Percentiles rank a stretch among this genome's conserved stretches.
phyloP scores from a whole-genome alignment of 92 coral and sea anemone genomes.

The Nematostella vectensis region DNA sequence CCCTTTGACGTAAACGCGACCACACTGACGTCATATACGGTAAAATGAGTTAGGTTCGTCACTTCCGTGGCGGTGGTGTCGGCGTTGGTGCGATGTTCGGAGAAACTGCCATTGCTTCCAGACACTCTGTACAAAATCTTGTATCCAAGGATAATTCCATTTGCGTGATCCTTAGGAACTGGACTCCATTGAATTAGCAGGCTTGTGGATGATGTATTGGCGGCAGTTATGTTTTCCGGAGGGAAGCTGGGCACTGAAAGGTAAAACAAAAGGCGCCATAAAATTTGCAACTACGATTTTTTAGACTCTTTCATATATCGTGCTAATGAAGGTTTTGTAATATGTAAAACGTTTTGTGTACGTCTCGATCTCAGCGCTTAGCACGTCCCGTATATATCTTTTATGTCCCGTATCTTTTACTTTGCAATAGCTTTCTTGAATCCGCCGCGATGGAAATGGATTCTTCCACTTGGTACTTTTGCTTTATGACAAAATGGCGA shows the following conservation, averaged over 20 bases:
- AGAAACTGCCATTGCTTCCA: conserved; percentile 3
- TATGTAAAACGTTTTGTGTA: neutral
- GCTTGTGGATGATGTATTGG: conserved; percentile 38
- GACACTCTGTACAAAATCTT: conserved; percentile 47
- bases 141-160: conserved; percentile 70
- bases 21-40: conserved; percentile 56
- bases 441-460: too few relatives aligned
- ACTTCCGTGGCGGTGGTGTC: conserved; percentile 44
- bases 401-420: too few relatives aligned
- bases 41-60: conserved; percentile 48
- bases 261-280: too few relatives aligned
- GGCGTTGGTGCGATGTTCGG: conserved; percentile 25
- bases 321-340: too few relatives aligned
- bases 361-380: neutral
- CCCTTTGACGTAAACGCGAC: conserved; percentile 83
- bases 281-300: too few relatives aligned
- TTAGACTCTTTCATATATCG: too few relatives aligned
- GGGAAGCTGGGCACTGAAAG: conserved; percentile 59
- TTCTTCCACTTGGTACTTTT: too few relatives aligned
- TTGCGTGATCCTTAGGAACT: conserved; percentile 43
- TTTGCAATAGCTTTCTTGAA: too few relatives aligned
- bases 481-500: too few relatives aligned
- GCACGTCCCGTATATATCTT: neutral
- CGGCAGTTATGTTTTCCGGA: conserved; percentile 47
- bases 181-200: conserved; percentile 71